A percentile compares a stretch with the other conserved stretches of the same genome.
phyloP scores from a whole-genome alignment of 2,113 vertebrate species.

The Pelmatolapia mariae region DNA sequence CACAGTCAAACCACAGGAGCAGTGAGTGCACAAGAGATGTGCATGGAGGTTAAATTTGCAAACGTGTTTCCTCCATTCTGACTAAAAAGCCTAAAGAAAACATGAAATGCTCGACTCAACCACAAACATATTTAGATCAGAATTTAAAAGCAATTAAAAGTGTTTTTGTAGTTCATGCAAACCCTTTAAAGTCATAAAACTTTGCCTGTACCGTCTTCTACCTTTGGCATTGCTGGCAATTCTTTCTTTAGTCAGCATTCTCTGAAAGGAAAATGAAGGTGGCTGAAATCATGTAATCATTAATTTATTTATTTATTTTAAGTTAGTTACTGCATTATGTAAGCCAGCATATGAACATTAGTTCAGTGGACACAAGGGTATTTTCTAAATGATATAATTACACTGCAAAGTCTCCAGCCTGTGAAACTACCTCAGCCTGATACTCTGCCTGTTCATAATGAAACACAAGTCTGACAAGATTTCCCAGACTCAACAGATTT shows the following conservation, averaged over 20 bases:
- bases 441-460: not conserved
- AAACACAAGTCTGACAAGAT: not conserved
- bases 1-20: not conserved
- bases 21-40: not conserved
- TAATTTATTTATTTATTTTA: fast-evolving
- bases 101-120: not conserved
- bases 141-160: not conserved
- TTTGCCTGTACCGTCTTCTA: not conserved
- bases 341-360: not conserved
- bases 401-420: not conserved
- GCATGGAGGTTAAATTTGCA: not conserved
- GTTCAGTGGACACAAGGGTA: not conserved
- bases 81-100: not conserved
- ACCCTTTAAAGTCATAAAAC: not conserved
- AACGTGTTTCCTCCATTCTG: not conserved
- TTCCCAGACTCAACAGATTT: not conserved
- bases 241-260: not conserved
- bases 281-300: not conserved
- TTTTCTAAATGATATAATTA: not conserved
- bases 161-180: not conserved
- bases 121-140: not conserved
- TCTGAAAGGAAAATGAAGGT: not conserved
- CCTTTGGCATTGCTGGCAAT: not conserved
- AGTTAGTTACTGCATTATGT: not conserved
- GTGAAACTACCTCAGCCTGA: too few species aligned